Base-by-base conservation (phyloP, 2,797 vertebrate genomes). In the Pseudochirops corinnae region DNA sequence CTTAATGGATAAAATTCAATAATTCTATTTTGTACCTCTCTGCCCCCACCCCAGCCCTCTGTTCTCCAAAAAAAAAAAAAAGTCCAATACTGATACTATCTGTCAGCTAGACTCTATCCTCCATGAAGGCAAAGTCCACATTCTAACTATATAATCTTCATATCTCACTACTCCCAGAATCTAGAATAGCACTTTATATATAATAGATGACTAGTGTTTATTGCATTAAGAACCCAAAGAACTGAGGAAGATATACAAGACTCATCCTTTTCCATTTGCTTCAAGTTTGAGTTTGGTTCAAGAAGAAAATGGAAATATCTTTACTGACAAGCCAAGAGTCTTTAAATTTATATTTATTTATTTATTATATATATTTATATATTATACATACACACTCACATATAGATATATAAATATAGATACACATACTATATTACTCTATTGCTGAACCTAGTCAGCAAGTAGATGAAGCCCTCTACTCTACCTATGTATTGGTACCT, bases 401-500 rank as follows among this genome's bases (percentile, higher is more conserved):
- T 18, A 26, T 28, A 55, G 26, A 62, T 33, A 13, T 14, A n/a
- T 16, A 33, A 95, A 96, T 94, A 21, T 56, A 21, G 4, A 56
- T 24, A 21, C 24, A 56, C 24, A 18, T 56, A 56, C 18, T 21
- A 56, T 56, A 56, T 16, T 56, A 96, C 29, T 91, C 55, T 96
- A 97, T 95, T 95, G 98, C 96, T 97, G 96, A 96, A 96, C 92
- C 93, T 92, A 95, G 93, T 94, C 97, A 97, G 97, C 92, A 97
- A 97, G 95, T 87, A 93, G 90, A 39, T 98, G 62, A 98, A 98
- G 94, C n/a, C 92, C 91, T 95, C 92, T 87, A 95, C 93, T 98
- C 95, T 95, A 97, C 94, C 98, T 97, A 94, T 97, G 95, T 95
- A 52, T 50, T 52, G 96, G 95, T 97, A 93, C 97, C 98, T 98